Evolutionary conservation across 2,888 invertebrate species (phyloP).

Genomic region (Nesidiocoris tenuis): DNA sequence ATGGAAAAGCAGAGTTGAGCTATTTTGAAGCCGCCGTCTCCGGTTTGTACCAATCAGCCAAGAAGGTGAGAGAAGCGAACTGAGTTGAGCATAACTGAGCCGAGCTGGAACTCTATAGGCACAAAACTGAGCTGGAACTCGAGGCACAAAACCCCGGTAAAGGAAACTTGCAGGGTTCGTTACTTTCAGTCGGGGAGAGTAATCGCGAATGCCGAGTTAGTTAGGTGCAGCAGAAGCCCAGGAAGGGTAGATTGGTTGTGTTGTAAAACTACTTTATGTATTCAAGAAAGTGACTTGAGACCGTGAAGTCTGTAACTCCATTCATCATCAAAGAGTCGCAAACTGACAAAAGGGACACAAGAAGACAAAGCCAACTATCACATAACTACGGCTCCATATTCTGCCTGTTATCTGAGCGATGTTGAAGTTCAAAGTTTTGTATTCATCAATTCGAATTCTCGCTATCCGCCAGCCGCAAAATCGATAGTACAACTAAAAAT

Average conservation of each 20-base stretch:
- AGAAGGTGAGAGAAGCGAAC: background rate
- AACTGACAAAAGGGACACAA: background rate
- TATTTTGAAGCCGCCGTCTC: background rate
- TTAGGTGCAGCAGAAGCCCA: background rate
- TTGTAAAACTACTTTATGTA: constrained; percentile 12
- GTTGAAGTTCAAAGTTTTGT: background rate
- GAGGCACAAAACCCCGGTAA: background rate
- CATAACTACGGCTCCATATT: background rate
- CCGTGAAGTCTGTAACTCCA: constrained; percentile 3
- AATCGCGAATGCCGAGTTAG: background rate
- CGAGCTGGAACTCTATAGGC: too few relatives aligned
- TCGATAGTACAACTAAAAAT: too few relatives aligned
- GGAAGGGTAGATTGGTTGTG: constrained; percentile 10
- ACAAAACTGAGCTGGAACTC: too few relatives aligned
- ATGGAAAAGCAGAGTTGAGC: background rate
- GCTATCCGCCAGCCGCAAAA: background rate
- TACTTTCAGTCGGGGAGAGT: background rate
- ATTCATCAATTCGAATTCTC: background rate
- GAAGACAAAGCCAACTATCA: background rate
- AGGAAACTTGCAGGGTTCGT: background rate
- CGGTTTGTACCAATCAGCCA: background rate
- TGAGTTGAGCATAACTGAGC: background rate
- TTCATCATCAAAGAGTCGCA: constrained; percentile 4
- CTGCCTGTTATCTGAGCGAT: background rate
- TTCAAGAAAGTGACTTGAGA: constrained; percentile 19